Percentiles rank a stretch among this genome's conserved stretches.
Conservation (phyloP, 1,140 invertebrate genomes). For the Harlomillsia oculata region DNA sequence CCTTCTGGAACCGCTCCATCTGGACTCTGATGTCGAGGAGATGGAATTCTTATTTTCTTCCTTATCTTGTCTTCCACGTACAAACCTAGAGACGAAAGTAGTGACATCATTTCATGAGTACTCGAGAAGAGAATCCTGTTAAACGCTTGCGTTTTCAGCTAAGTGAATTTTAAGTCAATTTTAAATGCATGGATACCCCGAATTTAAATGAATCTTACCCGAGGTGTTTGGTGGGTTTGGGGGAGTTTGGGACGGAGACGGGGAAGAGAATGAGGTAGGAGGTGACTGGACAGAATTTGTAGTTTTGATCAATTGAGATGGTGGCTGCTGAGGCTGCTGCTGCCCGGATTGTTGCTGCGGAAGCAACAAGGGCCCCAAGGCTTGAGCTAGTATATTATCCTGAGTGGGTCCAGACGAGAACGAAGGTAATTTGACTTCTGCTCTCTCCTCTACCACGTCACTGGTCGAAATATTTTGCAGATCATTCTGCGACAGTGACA, state of each 20-base stretch:
- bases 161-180: too few species aligned
- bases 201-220: conserved; percentile 9
- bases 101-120: too few species aligned
- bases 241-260: conserved; percentile 35
- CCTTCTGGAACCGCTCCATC: conserved; percentile 32
- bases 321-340: conserved; percentile 21
- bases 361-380: conserved; percentile 27
- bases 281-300: conserved; percentile 35
- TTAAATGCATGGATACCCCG: too few species aligned
- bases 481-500: conserved; percentile 49
- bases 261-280: conserved; percentile 36
- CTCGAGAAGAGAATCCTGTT: too few species aligned
- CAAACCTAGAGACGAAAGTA: conserved; percentile 15
- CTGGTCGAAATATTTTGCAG: conserved; percentile 35
- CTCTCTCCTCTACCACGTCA: conserved; percentile 27
- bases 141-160: too few species aligned
- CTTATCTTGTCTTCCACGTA: conserved; percentile 30
- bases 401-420: conserved; percentile 29
- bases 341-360: conserved; percentile 27
- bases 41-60: conserved; percentile 30
- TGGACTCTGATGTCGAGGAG: conserved; percentile 31
- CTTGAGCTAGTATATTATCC: conserved; percentile 34
- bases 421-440: conserved; percentile 23
- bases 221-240: conserved; percentile 21
- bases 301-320: conserved; percentile 29